Evolutionary conservation across 2,888 invertebrate genomes (phyloP), one percentile per base, ranked within the genome.

Genomic region (Hirtodrosophila trivittata): DNA sequence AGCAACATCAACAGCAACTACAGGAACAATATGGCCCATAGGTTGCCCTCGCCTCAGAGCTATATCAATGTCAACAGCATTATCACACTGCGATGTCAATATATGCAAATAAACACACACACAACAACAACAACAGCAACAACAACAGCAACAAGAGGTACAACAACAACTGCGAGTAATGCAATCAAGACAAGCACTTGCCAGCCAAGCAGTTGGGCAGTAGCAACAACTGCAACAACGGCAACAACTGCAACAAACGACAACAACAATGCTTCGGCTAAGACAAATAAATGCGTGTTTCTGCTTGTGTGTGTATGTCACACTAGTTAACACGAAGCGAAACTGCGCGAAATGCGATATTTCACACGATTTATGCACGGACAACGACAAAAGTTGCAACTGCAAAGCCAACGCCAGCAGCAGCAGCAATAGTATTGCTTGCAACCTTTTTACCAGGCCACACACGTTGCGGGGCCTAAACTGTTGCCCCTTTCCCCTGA

Each of bases 341-440:
- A 83, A 84, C 87, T 86, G 86, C 86, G 87, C 85, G 89, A 88
- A 89, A 89, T 90, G 90, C 85, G 89, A 89, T 90, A 89, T 89
- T 89, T 89, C 90, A 89, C 90, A 89, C 90, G 89, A 89, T 89
- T 90, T 89, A 89, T 89, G 89, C 84, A 88, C 83, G 83, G 59
- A 71, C 88, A 87, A 85, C 77, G 80, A 77, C 78, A 71, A 85
- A 77, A 84, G 69, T 59, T 77, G 85, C 80, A 85, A 71, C 86
- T 77, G 56, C 67, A 49, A 60, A 58, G 63, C 33, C 57, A 75
- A 69, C 74, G 60, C 55, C 66, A 76, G 72, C 71, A 68, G 52
- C 64, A 69, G 12, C 47, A 56, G 28, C 50, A 58, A 32, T 55
- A 54, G 28, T 28, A 56, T 51, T 54, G 56, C 60, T 47, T 32